Base-by-base conservation (phyloP, 2,113 vertebrate species). In the Neodontobutis hainanensis region DNA sequence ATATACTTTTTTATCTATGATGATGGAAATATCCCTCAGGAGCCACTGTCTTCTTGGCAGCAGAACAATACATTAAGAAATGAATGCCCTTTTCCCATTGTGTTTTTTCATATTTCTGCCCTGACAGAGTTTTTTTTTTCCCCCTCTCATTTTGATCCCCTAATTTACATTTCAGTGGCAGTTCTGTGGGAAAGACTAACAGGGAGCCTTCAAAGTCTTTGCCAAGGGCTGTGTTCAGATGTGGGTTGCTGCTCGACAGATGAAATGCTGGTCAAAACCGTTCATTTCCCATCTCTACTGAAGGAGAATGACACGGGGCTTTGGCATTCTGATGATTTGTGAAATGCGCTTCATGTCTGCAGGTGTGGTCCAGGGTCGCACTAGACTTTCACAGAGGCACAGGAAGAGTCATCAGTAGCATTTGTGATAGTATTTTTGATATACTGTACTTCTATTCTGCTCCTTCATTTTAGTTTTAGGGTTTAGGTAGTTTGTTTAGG, bases 101-200 rank as follows among this genome's bases (percentile, higher is more conserved):
- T 12, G 44, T 14, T 46, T 46, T 73, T 82, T 68, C 69, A 84
- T 73, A 68, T 75, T 73, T 55, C 19, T 44, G 48, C 49, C 47
- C 6, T 48, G 15, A 73, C 35, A 48, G 58, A 14, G 46, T 57
- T 42, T 43, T 14, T 38, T n/a, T n/a, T n/a, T n/a, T n/a, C 11
- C 15, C 42, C 12, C 7, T 55, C 2, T 36, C 68, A 59, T 48
- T 64, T 52, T 57, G 66, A 75, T 74, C 55, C 35, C 59, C 67
- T 75, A n/a, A 80, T 86, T 87, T 86, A 69, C 75, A 87, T 85
- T 64, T 76, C 60, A 75, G 69, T 71, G 65, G 71, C 71, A 59
- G 63, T 56, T 73, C 56, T 62, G 10, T 16, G 69, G 51, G 76
- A 66, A 75, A 61, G 68, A 67, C 72, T 77, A 78, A 78, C 80